Conservation (phyloP, 2,888 invertebrate species). For the Apocheima hispidaria region DNA sequence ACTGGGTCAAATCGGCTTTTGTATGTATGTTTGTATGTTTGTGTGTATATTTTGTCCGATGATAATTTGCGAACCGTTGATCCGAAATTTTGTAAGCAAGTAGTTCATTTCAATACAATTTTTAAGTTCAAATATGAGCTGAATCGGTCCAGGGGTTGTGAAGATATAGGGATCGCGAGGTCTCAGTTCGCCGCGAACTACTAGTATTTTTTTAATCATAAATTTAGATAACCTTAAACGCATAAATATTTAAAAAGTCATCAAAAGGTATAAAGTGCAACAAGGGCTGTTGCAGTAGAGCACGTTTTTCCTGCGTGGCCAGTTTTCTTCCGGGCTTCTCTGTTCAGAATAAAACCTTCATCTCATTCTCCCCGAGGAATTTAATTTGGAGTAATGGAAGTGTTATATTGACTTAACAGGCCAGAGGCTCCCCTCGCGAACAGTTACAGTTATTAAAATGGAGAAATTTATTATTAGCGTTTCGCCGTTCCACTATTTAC, state of each 20-base stretch:
- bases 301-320: slow-evolving; percentile 56
- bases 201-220: too few relatives aligned
- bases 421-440: slow-evolving; percentile 80
- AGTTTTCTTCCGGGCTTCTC: slow-evolving; percentile 72
- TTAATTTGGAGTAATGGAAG: slow-evolving; percentile 86
- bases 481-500: slow-evolving; percentile 83
- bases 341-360: slow-evolving; percentile 82
- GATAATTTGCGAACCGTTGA: too few relatives aligned
- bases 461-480: slow-evolving; percentile 86
- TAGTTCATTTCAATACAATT: too few relatives aligned
- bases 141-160: too few relatives aligned
- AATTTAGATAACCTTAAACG: background rate
- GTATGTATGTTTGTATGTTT: too few relatives aligned
- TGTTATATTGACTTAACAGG: slow-evolving; percentile 87
- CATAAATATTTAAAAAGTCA: background rate
- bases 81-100: too few relatives aligned
- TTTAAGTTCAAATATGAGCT: too few relatives aligned
- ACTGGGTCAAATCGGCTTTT: too few relatives aligned
- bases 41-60: too few relatives aligned
- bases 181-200: too few relatives aligned
- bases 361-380: slow-evolving; percentile 84
- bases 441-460: slow-evolving; percentile 86
- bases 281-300: slow-evolving; percentile 36
- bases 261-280: background rate
- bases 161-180: too few relatives aligned